These are phyloP conservation scores for Typhlichthys eigenmanni DNA, from an alignment of 2,797 vertebrate genomes.

Conservation along the genomic window DNA sequence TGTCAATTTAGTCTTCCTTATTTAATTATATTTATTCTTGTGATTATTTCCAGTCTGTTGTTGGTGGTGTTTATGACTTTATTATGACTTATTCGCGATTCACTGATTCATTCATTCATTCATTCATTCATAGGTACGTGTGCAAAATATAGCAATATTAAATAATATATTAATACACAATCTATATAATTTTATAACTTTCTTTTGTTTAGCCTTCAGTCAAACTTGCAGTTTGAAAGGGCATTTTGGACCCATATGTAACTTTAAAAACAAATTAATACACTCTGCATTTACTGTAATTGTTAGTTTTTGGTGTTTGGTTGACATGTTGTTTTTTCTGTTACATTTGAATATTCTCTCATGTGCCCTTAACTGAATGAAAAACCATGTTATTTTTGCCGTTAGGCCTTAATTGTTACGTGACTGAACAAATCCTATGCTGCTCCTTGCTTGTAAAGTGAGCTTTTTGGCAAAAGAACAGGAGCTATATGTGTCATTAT, in stretches of 20 bases:
- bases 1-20: no score
- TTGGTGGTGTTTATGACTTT: no score
- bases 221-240: not conserved
- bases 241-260: not conserved
- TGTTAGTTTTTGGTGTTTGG: not conserved
- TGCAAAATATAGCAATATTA: no score
- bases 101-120: no score
- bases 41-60: not conserved
- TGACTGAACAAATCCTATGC: slow-evolving; percentile 42
- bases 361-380: not conserved
- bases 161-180: no score
- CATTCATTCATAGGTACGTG: no score
- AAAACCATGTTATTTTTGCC: slow-evolving; percentile 5
- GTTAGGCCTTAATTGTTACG: slow-evolving; percentile 37
- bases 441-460: slow-evolving; percentile 33
- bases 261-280: no score
- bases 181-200: not conserved
- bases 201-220: no score
- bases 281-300: slow-evolving; percentile 1
- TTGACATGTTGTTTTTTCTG: not conserved
- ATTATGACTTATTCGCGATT: no score
- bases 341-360: no score
- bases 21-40: no score
- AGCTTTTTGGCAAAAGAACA: slow-evolving; percentile 13
- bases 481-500: not conserved